Evolutionary conservation across 2,113 vertebrate genomes (phyloP), one percentile per base, ranked within the genome.

Genomic region (Paratilapia polleni): DNA sequence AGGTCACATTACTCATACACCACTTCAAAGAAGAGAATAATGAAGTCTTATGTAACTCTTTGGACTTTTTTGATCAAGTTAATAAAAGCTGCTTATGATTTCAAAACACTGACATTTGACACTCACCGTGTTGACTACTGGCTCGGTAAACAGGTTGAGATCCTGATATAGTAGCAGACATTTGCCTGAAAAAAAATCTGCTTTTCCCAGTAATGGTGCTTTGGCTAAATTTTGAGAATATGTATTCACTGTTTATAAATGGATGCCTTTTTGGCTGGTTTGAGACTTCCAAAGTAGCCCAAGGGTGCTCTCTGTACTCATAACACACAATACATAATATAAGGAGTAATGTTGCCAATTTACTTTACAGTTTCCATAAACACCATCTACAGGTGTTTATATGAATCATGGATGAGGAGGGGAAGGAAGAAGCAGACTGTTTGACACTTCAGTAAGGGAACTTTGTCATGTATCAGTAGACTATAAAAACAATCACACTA

Each of bases 221-320:
- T 86, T 86, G 78, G 38, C 81, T 77, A 47, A 75, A 78, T 64
- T 86, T 85, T 75, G 24, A 87, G 83, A 74, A 66, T 60, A 34
- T 80, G 36, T 60, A 43, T 52, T 88, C 56, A 58, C 49, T 82
- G 60, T 61, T 79, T 84, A 43, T 84, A 60, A 87, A 82, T 77
- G 38, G 70, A 84, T 88, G 49, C 24, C 47, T 60, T 88, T 89
- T 87, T 90, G 77, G 74, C 75, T 89, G 58, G 66, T 91, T 81
- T 86, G 61, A 87, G 82, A 88, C 78, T 82, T 90, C 76, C 61
- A 78, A 80, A 80, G 60, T 73, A 83, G 54, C 81, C 81, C 68
- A 36, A 36, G 60, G 75, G 52, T 59, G 38, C 38, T 85, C 43
- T 63, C 41, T 87, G 77, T 82, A 52, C 57, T 76, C 26, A 26